Conservation (phyloP, 2,797 vertebrate species). For the Melanogrammus aeglefinus region DNA sequence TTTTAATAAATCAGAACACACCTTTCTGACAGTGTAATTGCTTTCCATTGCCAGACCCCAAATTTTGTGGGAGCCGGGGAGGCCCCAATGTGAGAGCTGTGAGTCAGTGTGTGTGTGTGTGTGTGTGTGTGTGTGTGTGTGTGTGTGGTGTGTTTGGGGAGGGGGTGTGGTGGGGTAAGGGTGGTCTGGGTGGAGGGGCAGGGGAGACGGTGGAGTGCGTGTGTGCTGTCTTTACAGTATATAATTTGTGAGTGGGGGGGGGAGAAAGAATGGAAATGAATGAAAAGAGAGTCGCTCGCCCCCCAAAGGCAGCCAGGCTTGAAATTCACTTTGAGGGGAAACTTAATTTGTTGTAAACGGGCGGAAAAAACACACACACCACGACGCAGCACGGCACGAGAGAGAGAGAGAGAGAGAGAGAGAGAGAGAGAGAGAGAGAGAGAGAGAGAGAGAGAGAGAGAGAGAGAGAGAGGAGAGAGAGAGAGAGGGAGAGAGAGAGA, state of each 20-base stretch:
- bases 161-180: slow-evolving; percentile 36
- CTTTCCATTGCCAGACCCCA: slow-evolving; percentile 83
- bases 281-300: slow-evolving; percentile 93
- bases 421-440: too few relatives aligned
- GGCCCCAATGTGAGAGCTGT: slow-evolving; percentile 27
- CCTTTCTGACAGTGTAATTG: slow-evolving; percentile 95
- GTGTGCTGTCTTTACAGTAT: slow-evolving; percentile 84
- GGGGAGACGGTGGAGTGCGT: slow-evolving; percentile 40
- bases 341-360: slow-evolving; percentile 98
- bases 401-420: slow-evolving; percentile 12
- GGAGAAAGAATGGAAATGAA: slow-evolving; percentile 87
- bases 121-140: slow-evolving; percentile 30
- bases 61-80: slow-evolving; percentile 76
- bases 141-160: slow-evolving; percentile 27
- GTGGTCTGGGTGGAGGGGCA: slow-evolving; percentile 20
- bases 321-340: slow-evolving; percentile 97
- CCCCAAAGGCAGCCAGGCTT: slow-evolving; percentile 89
- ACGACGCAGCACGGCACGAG: slow-evolving; percentile 71
- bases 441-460: too few relatives aligned
- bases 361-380: slow-evolving; percentile 87
- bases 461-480: too few relatives aligned
- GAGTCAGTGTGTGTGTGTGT: slow-evolving; percentile 33
- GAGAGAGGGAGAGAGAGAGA: slow-evolving; percentile 25
- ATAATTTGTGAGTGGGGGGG: slow-evolving; percentile 81
- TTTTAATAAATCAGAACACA: slow-evolving; percentile 96